Percentiles rank a stretch among this genome's conserved stretches.
These are phyloP conservation scores for Tyto alba DNA, from an alignment of 2,113 vertebrate genomes.

Conservation along the genomic window DNA sequence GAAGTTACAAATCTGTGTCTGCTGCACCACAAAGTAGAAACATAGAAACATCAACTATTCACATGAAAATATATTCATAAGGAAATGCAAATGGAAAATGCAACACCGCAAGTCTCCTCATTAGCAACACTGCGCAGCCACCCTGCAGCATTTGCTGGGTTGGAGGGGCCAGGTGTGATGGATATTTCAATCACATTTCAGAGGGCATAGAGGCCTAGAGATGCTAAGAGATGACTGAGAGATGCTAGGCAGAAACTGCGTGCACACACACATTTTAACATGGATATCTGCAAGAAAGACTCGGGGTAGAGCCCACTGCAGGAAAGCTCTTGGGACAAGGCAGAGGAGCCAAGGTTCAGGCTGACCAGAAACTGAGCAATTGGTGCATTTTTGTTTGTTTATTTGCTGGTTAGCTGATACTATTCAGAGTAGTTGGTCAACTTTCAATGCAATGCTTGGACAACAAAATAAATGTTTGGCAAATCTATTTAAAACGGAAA, in stretches of 20 bases:
- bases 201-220: background rate
- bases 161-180: background rate
- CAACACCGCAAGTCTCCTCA: background rate
- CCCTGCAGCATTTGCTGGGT: background rate
- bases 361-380: background rate
- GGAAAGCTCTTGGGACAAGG: background rate
- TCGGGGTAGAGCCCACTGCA: fast-evolving
- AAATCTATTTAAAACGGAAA: background rate
- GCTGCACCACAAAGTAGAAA: background rate
- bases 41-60: background rate
- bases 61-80: background rate
- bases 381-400: background rate
- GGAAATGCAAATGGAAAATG: background rate
- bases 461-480: background rate
- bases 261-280: background rate
- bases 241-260: background rate
- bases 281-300: background rate
- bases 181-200: background rate
- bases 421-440: background rate
- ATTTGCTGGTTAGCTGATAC: background rate
- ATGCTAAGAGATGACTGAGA: background rate
- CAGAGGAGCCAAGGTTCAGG: background rate
- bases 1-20: background rate
- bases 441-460: background rate
- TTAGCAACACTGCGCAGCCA: background rate